These are phyloP conservation scores for Macaria liturata DNA, from an alignment of 2,888 invertebrate genomes.

Conservation along the genomic window DNA sequence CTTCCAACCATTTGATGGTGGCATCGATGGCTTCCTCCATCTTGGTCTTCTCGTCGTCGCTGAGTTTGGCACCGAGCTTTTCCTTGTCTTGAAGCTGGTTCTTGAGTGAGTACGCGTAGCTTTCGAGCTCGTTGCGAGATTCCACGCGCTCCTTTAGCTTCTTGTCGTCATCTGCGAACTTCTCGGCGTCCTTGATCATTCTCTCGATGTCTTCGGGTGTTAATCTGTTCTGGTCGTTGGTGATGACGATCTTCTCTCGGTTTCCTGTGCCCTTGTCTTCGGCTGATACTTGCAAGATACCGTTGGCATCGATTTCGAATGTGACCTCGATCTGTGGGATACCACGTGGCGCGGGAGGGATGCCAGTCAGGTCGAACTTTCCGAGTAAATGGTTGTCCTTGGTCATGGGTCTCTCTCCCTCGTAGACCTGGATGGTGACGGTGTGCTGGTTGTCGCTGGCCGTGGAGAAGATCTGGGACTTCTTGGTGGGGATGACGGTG, in stretches of 20 bases:
- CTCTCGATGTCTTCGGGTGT: conserved; percentile 99
- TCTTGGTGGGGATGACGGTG: conserved; percentile 99
- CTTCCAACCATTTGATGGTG: conserved; percentile 98
- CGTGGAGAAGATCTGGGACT: conserved; percentile 99
- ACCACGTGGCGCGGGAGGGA: conserved; percentile 96
- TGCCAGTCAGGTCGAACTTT: conserved; percentile 98
- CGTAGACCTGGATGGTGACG: conserved; percentile 99
- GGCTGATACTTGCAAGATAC: conserved; percentile 97
- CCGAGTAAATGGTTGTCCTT: conserved; percentile 99
- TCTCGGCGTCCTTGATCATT: conserved; percentile 99
- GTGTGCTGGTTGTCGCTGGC: conserved; percentile 99
- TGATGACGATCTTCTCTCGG: conserved; percentile 99
- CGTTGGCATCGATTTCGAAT: conserved; percentile 97
- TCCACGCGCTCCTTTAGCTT: conserved; percentile 97
- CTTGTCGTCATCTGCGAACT: conserved; percentile 99
- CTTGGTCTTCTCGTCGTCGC: conserved; percentile 95
- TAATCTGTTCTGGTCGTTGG: conserved; percentile 98
- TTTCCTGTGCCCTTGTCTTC: conserved; percentile 99
- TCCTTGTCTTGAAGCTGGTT: conserved; percentile 98
- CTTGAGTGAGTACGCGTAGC: conserved; percentile 98
- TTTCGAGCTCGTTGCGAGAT: conserved; percentile 97
- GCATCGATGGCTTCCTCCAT: conserved; percentile 98
- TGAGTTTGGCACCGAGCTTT: conserved; percentile 95
- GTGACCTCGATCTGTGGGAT: conserved; percentile 98
- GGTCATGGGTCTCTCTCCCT: conserved; percentile 99